Conservation (phyloP, 2,113 vertebrate species). For the Brachypteracias leptosomus region DNA sequence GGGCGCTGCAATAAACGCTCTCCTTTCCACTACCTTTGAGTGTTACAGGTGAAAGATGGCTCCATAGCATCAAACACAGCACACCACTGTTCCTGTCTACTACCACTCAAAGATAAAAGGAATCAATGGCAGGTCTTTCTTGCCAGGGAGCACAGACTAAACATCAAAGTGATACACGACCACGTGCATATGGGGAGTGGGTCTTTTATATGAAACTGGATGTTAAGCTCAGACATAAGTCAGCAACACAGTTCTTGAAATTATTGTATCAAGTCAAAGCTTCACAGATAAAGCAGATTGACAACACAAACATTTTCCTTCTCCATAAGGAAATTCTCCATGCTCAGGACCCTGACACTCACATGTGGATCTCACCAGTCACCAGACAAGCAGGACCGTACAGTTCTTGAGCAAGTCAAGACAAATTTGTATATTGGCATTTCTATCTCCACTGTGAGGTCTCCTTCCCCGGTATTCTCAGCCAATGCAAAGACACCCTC, state of each 20-base stretch:
- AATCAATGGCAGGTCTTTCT: not conserved
- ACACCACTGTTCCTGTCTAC: not conserved
- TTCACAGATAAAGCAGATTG: not conserved
- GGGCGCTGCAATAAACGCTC: not conserved
- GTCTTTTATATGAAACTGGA: not conserved
- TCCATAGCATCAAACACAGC: not conserved
- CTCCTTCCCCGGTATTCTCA: not conserved
- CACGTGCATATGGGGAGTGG: accelerated
- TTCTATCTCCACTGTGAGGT: not conserved
- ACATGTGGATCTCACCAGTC: not conserved
- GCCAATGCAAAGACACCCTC: not conserved
- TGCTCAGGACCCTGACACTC: not conserved
- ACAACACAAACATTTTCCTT: not conserved
- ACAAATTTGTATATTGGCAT: not conserved
- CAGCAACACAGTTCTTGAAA: not conserved
- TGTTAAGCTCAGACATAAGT: not conserved
- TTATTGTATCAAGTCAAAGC: not conserved
- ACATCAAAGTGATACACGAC: not conserved
- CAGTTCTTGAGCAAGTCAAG: not conserved
- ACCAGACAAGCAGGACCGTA: not conserved
- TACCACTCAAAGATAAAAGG: not conserved
- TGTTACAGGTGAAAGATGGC: not conserved
- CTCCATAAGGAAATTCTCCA: not conserved
- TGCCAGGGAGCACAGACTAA: not conserved
- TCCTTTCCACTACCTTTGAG: not conserved